These are phyloP conservation scores for Salminus brasiliensis DNA, from an alignment of 2,113 vertebrate genomes.

Conservation along the genomic window DNA sequence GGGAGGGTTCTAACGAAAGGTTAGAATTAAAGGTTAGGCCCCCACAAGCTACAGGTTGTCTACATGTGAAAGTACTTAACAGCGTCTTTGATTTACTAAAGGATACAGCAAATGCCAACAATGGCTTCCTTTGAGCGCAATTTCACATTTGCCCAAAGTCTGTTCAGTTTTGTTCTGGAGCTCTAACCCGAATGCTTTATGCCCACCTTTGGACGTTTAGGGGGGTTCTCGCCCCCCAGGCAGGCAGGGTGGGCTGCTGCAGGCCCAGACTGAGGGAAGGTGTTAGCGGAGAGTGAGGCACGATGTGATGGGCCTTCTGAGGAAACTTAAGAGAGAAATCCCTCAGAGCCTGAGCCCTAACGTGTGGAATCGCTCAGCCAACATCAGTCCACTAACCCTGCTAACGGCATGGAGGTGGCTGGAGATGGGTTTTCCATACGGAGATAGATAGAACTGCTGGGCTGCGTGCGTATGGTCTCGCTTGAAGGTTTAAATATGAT, in stretches of 20 bases:
- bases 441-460: not conserved
- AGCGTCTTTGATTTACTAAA: slow-evolving; percentile 35
- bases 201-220: no score
- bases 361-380: slow-evolving; percentile 44
- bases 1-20: slow-evolving; percentile 32
- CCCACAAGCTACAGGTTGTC: slow-evolving; percentile 20
- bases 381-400: slow-evolving; percentile 28
- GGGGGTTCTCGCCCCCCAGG: no score
- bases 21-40: slow-evolving; percentile 42
- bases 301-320: not conserved
- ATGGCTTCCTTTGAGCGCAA: slow-evolving; percentile 20
- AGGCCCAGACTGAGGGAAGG: slow-evolving; percentile 27
- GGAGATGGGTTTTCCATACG: slow-evolving; percentile 32
- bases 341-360: slow-evolving; percentile 19
- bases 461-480: slow-evolving; percentile 8
- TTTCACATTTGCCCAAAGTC: slow-evolving; percentile 18
- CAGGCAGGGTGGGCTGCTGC: slow-evolving; percentile 44
- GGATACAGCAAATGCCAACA: slow-evolving; percentile 30
- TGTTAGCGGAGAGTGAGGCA: slow-evolving; percentile 32
- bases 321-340: slow-evolving; percentile 31
- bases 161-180: not conserved
- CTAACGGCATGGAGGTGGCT: slow-evolving; percentile 2
- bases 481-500: slow-evolving; percentile 7
- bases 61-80: slow-evolving; percentile 42
- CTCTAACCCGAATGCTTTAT: not conserved